A percentile compares a stretch with the other conserved stretches of the same genome.
phyloP scores from a whole-genome alignment of 1,140 invertebrate genomes.

The Carcinoscorpius rotundicauda region DNA sequence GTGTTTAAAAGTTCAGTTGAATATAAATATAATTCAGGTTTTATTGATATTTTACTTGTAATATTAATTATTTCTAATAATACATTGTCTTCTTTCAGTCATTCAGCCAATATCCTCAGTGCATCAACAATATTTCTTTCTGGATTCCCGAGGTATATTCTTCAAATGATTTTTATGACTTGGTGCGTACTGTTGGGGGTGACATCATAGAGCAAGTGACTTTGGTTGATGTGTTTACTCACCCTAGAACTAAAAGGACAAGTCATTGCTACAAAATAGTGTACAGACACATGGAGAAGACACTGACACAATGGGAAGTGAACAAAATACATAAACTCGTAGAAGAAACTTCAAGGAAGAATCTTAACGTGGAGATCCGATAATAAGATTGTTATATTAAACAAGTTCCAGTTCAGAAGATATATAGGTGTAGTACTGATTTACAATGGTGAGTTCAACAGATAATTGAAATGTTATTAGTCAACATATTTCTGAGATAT shows the following conservation, averaged over 20 bases:
- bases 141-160: conserved; percentile 73
- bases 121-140: conserved; percentile 89
- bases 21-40: no score
- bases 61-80: neutral
- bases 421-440: no score
- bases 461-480: no score
- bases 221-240: conserved; percentile 72
- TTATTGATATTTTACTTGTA: no score
- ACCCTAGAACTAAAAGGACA: conserved; percentile 66
- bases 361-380: conserved; percentile 59
- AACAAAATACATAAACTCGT: conserved; percentile 73
- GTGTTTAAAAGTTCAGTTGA: no score
- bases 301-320: conserved; percentile 75
- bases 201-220: conserved; percentile 85
- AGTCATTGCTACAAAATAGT: conserved; percentile 88
- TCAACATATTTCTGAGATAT: no score
- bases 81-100: conserved; percentile 47
- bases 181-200: conserved; percentile 73
- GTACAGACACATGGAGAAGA: conserved; percentile 86
- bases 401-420: no score
- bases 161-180: conserved; percentile 86
- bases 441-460: no score
- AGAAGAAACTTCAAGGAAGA: conserved; percentile 40
- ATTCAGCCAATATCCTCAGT: conserved; percentile 78
- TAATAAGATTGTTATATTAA: conserved; percentile 29